phyloP scores from a whole-genome alignment of 2,888 invertebrate genomes.

The Amphipoea lucens region DNA sequence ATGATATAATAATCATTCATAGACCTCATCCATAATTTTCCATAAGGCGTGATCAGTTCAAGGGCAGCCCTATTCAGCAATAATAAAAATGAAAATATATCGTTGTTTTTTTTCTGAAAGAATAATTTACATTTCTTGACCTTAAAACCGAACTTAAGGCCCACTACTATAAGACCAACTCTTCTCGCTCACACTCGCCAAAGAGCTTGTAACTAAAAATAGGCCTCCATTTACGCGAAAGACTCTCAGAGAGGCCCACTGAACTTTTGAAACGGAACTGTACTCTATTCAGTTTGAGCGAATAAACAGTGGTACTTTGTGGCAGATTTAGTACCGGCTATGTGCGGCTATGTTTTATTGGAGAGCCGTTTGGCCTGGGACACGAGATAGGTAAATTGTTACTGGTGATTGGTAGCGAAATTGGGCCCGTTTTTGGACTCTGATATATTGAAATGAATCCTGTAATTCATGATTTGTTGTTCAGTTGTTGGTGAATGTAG shows the following conservation, averaged over 20 bases:
- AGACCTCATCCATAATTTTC: too few relatives aligned
- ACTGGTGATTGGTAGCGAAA: conserved; percentile 63
- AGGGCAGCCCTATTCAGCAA: too few relatives aligned
- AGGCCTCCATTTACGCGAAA: conserved; percentile 76
- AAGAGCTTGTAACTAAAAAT: conserved; percentile 72
- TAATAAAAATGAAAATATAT: too few relatives aligned
- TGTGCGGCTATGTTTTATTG: conserved; percentile 55
- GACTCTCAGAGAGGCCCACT: conserved; percentile 60
- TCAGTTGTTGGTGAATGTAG: conserved; percentile 20
- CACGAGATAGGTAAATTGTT: conserved; percentile 66
- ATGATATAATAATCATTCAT: too few relatives aligned
- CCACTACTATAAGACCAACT: background rate
- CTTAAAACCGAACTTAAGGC: background rate
- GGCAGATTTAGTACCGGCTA: conserved; percentile 64
- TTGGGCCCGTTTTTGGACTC: conserved; percentile 56
- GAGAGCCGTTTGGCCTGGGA: conserved; percentile 45
- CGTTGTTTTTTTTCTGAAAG: too few relatives aligned
- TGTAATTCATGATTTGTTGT: conserved; percentile 60
- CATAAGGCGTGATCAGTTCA: too few relatives aligned
- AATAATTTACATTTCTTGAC: background rate
- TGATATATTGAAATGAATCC: conserved; percentile 59
- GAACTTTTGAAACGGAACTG: conserved; percentile 72
- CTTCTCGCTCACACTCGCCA: background rate
- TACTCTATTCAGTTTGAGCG: conserved; percentile 65
- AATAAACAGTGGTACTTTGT: conserved; percentile 66